phyloP scores from a whole-genome alignment of 2,888 invertebrate species.

The Ennomos erosarius region DNA sequence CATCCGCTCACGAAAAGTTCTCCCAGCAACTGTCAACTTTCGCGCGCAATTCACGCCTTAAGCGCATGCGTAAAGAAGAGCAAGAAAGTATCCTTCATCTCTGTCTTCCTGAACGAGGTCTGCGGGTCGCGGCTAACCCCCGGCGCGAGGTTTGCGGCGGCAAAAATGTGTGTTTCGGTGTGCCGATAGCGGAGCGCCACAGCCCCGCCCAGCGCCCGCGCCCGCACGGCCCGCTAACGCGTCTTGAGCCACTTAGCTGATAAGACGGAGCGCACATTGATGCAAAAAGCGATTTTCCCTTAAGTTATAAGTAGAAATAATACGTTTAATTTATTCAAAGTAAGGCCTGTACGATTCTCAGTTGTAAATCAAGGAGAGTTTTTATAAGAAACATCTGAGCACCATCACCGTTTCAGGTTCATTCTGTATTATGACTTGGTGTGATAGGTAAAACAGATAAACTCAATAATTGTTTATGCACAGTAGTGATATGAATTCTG shows the following conservation, averaged over 20 bases:
- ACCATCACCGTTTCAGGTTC: no score
- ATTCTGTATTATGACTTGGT: no score
- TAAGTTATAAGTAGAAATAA: background rate
- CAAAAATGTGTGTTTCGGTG: conserved; percentile 86
- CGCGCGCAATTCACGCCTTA: conserved; percentile 56
- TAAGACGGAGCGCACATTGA: conserved; percentile 79
- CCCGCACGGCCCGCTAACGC: conserved; percentile 74
- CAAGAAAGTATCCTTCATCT: conserved; percentile 53
- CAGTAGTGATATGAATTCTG: no score
- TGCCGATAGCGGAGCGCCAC: conserved; percentile 84
- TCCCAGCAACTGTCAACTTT: conserved; percentile 69
- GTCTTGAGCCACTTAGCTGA: conserved; percentile 84
- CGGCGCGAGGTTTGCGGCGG: conserved; percentile 86
- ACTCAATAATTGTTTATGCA: no score
- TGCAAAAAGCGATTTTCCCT: conserved; percentile 5
- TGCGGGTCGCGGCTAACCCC: conserved; percentile 85
- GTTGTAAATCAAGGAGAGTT: no score
- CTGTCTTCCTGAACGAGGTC: conserved; percentile 75
- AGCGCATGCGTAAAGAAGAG: conserved; percentile 72
- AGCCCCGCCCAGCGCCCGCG: conserved; percentile 59
- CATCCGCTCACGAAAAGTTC: conserved; percentile 50
- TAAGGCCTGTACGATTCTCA: no score
- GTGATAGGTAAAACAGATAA: no score
- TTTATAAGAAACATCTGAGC: no score
- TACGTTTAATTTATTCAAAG: no score